phyloP scores from a whole-genome alignment of 1,140 invertebrate species.

The Calycopis cecrops region DNA sequence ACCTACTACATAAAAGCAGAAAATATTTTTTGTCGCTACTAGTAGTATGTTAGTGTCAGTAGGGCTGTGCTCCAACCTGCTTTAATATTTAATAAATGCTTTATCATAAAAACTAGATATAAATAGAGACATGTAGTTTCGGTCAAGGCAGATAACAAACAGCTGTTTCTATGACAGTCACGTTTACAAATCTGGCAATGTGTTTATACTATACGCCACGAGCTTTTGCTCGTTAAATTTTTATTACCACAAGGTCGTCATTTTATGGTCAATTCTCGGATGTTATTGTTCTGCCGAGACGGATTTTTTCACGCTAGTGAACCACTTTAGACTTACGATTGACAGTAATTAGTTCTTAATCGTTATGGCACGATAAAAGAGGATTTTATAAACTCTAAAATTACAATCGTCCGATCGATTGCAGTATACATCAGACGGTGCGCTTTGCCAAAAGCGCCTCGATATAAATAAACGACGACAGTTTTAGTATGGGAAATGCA shows the following conservation, averaged over 20 bases:
- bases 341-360: slow-evolving; percentile 66
- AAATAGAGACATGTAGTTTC: slow-evolving; percentile 5
- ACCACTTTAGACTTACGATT: slow-evolving; percentile 56
- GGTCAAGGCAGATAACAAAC: slow-evolving; percentile 29
- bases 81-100: no score
- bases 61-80: no score
- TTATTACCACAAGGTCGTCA: slow-evolving; percentile 75
- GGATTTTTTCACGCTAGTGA: slow-evolving; percentile 59
- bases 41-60: no score
- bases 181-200: slow-evolving; percentile 58
- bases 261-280: slow-evolving; percentile 75
- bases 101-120: no score
- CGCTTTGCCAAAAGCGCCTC: slow-evolving; percentile 11
- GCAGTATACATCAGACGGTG: not conserved
- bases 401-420: slow-evolving; percentile 28
- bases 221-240: slow-evolving; percentile 73
- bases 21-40: no score
- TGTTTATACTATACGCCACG: slow-evolving; percentile 57
- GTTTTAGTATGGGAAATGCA: slow-evolving; percentile 31
- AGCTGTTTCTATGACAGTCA: slow-evolving; percentile 71
- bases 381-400: slow-evolving; percentile 49
- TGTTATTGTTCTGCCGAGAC: slow-evolving; percentile 66
- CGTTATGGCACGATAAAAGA: slow-evolving; percentile 57
- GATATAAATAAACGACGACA: slow-evolving; percentile 31
- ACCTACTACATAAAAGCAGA: no score